Base-by-base conservation (phyloP, 2,113 vertebrate genomes). In the Nerophis lumbriciformis region DNA sequence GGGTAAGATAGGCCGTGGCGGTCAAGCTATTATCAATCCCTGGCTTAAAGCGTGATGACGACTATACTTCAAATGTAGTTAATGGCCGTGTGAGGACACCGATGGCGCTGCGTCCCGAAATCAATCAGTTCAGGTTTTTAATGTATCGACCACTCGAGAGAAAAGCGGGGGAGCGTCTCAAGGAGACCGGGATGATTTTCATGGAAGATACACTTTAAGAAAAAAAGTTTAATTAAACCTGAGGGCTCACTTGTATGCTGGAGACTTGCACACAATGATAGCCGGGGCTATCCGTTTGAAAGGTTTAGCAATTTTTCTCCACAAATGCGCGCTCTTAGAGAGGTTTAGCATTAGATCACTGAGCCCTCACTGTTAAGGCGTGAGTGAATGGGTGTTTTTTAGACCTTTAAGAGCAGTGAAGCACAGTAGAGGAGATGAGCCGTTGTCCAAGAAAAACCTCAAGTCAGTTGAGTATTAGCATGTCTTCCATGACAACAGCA, bases 61-160 rank as follows among this genome's bases (percentile, higher is more conserved):
- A 76, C 82, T 79, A 82, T 88, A 89, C 91, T 92, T 90, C 83
- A 92, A 72, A 89, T 83, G 83, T 85, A 77, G 86, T 85, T 85
- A 86, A 80, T 77, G 51, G 80, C 82, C 48, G 67, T 55, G 76
- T 76, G 68, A 89, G 88, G 82, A 89, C 85, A 83, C 87, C 78
- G 87, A 84, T 82, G 87, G 79, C 79, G 75, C 76, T 69, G 82
- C 81, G 78, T 90, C 83, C 89, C 87, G 77, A 81, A 88, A 91
- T 90, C 89, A 89, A 90, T 90, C 90, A 85, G 88, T 90, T 91
- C 89, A 91, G 89, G 90, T 90, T 90, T 90, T 90, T 88, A 88
- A 91, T 89, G 88, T 87, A 89, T 90, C 83, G 82, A 83, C 84
- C 84, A 86, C 89, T 92, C 75, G 55, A 90, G 81, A 61, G 66